Base-by-base conservation (phyloP, 2,113 vertebrate species). In the Nestor notabilis region DNA sequence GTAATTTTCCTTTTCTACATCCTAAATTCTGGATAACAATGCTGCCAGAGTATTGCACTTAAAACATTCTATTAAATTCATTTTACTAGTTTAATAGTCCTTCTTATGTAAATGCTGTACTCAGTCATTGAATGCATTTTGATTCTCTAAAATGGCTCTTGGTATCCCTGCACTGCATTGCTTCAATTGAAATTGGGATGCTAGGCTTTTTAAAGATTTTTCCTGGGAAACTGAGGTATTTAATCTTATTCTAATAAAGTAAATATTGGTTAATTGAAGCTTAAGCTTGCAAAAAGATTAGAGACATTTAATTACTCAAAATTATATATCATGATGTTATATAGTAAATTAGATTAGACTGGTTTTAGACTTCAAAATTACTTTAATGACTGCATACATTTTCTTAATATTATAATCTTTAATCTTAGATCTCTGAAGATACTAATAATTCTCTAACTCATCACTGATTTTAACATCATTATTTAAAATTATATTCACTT, bases 281-380 rank as follows among this genome's bases (percentile, higher is more conserved):
- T 82, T 71, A 80, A 84, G 33, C 60, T 83, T 64, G 74, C 28
- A 93, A 90, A 89, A 91, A 90, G 16, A 93, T 90, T 93, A 84
- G 79, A 86, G 90, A 65, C 52, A 76, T 94, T 90, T 93, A 95
- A 95, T 95, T 91, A 92, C 66, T 65, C 53, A 90, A 89, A 93
- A 95, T 92, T 65, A 91, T 43, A 76, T 70, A 83, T 72, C 46
- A 39, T 19, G 5, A 44, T 84, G 52, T 79, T 91, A 84, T 63
- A 37, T 0, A 83, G 68, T 39, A 92, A 94, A 95, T 91, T 92
- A 91, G 83, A 95, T 95, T 92, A 93, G 89, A 82, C 56, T 79
- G 52, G 77, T 63, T 92, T 93, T 90, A 83, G 53, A 61, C 43
- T 89, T 92, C 56, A 69, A 89, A 95, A 95, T 95, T 75, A 76